Evolutionary conservation across 2,797 vertebrate species (phyloP).

Genomic region (Urophycis tenuis): DNA sequence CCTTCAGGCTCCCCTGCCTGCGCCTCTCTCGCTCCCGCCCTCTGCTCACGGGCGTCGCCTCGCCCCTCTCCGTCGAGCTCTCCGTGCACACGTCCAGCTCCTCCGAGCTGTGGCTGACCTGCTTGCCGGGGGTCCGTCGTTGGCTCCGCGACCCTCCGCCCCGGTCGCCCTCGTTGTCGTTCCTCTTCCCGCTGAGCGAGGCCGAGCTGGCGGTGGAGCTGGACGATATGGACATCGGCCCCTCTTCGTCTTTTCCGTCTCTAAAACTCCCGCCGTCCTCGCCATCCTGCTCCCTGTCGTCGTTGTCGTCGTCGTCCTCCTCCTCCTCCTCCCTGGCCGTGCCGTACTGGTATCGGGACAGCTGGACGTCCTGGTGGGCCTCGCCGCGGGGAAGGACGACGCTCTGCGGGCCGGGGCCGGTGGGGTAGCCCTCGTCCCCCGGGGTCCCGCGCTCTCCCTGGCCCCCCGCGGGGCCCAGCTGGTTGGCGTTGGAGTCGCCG

Average conservation of each 20-base stretch:
- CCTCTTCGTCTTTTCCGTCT: constrained; percentile 64
- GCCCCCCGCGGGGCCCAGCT: constrained; percentile 59
- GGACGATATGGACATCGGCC: constrained; percentile 67
- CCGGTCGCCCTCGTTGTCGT: constrained; percentile 64
- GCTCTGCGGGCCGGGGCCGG: constrained; percentile 63
- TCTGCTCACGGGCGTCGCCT: constrained; percentile 36
- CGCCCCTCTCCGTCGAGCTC: constrained; percentile 38
- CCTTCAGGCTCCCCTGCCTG: constrained; percentile 55
- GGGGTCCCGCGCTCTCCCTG: constrained; percentile 31
- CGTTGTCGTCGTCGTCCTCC: constrained; percentile 43
- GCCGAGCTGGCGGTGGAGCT: constrained; percentile 65
- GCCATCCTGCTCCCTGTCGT: constrained; percentile 40
- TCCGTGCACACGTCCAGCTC: constrained; percentile 51
- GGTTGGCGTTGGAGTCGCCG: constrained; percentile 88
- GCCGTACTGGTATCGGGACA: constrained; percentile 65
- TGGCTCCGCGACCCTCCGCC: constrained; percentile 31
- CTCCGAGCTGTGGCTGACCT: constrained; percentile 54
- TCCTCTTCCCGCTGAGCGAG: constrained; percentile 45
- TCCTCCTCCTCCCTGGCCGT: constrained; percentile 47
- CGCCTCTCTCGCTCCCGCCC: constrained; percentile 39
- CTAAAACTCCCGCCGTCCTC: constrained; percentile 50
- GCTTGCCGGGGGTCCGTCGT: constrained; percentile 40
- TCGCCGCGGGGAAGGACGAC: constrained; percentile 67
- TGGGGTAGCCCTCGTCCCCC: constrained; percentile 52
- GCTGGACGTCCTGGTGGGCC: constrained; percentile 66